Evolutionary conservation across 2,888 invertebrate species (phyloP).

Genomic region (Coremacera marginata): DNA sequence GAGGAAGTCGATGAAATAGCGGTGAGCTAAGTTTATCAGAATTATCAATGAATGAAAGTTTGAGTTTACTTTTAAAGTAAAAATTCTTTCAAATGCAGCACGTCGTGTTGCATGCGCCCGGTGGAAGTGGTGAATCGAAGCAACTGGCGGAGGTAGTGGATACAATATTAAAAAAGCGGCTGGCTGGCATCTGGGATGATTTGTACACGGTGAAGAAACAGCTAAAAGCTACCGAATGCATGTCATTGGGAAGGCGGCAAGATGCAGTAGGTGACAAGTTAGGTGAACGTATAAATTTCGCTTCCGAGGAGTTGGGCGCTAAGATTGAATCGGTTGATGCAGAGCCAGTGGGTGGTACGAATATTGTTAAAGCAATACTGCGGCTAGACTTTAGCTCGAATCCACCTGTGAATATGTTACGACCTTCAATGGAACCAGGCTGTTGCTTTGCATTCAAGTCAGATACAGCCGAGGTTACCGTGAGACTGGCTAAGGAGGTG

Average conservation of each 20-base stretch:
- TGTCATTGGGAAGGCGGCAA: not conserved
- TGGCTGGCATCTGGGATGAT: conserved; percentile 56
- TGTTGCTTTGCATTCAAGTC: conserved; percentile 57
- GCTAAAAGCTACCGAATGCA: conserved; percentile 43
- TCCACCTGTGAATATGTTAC: conserved; percentile 58
- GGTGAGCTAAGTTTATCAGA: conserved; percentile 41
- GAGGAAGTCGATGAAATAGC: conserved; percentile 55
- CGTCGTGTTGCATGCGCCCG: conserved; percentile 42
- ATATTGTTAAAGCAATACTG: conserved; percentile 49
- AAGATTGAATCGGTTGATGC: conserved; percentile 51
- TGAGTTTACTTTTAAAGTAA: not conserved
- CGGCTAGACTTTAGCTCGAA: conserved; percentile 57
- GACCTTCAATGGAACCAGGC: conserved; percentile 53
- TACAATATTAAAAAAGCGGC: conserved; percentile 51
- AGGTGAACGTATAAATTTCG: conserved; percentile 55
- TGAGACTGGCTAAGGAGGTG: conserved; percentile 53
- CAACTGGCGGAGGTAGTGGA: conserved; percentile 52
- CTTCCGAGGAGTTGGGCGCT: conserved; percentile 59
- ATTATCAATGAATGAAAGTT: not conserved
- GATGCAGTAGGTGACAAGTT: not conserved
- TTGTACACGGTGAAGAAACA: conserved; percentile 56
- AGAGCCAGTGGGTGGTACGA: conserved; percentile 49
- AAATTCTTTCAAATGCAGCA: conserved; percentile 38
- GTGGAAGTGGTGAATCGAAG: conserved; percentile 41
- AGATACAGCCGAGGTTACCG: conserved; percentile 49